phyloP scores from a whole-genome alignment of 2,888 invertebrate genomes.

The Ethmia dodecea region DNA sequence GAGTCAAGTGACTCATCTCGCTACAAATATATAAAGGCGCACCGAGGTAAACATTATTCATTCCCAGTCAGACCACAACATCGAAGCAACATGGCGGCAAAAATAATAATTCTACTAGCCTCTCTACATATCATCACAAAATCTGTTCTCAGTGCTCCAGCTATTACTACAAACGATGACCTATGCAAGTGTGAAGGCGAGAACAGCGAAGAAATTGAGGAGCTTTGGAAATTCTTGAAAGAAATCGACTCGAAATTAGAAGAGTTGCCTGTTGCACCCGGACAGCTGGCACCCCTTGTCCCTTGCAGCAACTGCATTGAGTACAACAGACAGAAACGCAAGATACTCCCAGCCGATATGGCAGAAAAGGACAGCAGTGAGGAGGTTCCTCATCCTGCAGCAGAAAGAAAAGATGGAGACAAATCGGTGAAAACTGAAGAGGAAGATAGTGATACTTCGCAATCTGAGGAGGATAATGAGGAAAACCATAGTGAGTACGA shows the following conservation, averaged over 20 bases:
- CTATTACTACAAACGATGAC: too few species aligned
- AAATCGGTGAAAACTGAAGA: not conserved
- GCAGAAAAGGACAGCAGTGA: not conserved
- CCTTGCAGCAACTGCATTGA: slow-evolving; percentile 29
- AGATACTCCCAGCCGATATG: slow-evolving; percentile 9
- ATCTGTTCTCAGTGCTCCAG: too few species aligned
- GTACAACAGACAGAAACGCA: slow-evolving; percentile 26
- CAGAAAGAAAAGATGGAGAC: not conserved
- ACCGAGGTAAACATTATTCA: not conserved
- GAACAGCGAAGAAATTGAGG: too few species aligned
- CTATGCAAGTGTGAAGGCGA: too few species aligned
- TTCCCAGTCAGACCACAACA: not conserved
- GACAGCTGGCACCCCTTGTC: slow-evolving; percentile 21
- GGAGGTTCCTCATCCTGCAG: not conserved
- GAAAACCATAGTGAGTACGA: not conserved
- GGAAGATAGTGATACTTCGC: not conserved
- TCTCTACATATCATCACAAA: too few species aligned
- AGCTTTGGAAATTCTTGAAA: too few species aligned
- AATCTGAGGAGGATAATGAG: not conserved
- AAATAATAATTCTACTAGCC: not conserved
- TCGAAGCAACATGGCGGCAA: slow-evolving; percentile 1
- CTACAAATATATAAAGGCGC: not conserved
- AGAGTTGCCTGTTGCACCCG: slow-evolving; percentile 22
- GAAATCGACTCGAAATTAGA: slow-evolving; percentile 8
- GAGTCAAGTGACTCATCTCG: not conserved